phyloP scores from a whole-genome alignment of 2,797 vertebrate species.

The Chiloscyllium punctatum region DNA sequence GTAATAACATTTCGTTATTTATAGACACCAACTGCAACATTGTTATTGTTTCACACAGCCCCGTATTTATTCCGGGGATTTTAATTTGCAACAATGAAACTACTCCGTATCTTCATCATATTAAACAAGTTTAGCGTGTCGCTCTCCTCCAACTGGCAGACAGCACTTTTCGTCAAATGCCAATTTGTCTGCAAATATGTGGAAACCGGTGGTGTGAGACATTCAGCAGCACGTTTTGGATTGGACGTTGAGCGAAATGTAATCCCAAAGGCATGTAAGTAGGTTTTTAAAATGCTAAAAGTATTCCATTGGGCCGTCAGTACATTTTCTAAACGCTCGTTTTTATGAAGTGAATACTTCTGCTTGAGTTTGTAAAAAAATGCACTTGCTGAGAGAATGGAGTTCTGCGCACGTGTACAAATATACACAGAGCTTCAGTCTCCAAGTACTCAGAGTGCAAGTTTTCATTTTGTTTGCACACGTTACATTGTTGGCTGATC shows the following conservation, averaged over 20 bases:
- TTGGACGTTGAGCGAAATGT: background rate
- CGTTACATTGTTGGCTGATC: background rate
- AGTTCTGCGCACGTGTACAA: background rate
- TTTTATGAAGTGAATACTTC: conserved; percentile 20
- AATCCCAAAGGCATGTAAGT: background rate
- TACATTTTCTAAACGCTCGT: background rate
- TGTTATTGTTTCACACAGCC: background rate
- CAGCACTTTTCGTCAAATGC: background rate
- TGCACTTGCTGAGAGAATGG: background rate
- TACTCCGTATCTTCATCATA: background rate
- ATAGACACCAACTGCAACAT: too few relatives aligned
- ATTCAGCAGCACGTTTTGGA: background rate
- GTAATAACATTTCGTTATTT: background rate
- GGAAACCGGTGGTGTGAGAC: background rate
- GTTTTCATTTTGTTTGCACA: background rate
- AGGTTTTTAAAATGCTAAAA: background rate
- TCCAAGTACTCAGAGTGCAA: background rate
- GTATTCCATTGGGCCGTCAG: too few relatives aligned
- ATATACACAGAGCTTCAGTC: background rate
- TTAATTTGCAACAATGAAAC: background rate
- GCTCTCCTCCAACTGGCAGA: background rate
- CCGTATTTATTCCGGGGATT: background rate
- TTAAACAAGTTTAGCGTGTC: background rate
- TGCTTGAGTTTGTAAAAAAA: background rate
- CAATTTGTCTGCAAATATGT: background rate